Evolutionary conservation across 1,140 invertebrate species (phyloP), one percentile per base, ranked within the genome.

Genomic region (Drosophila neocordata): DNA sequence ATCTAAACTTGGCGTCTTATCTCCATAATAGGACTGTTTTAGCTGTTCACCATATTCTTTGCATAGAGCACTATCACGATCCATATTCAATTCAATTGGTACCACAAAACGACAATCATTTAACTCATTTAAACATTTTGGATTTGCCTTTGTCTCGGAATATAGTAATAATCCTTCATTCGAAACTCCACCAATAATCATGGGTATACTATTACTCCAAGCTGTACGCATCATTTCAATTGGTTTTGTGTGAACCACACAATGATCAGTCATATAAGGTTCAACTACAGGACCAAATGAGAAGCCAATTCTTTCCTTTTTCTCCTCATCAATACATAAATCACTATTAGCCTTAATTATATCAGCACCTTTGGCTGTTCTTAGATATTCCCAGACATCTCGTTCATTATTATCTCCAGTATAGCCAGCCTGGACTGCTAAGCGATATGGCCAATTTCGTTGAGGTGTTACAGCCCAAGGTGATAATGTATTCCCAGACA

Each of bases 311-410:
- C 88, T 78, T 51, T 90, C 81, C 48, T 80, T 77, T 56, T 88
- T 90, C 67, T 90, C 87, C 13, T 80, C 90, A 55, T 92, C 88
- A 13, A 80, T 89, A 64, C 79, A 87, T 1, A 91, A 58, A 6
- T 90, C 75, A 18, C 81, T 73, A 9, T 90, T 90, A 7, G 90
- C 90, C 20, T 89, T 91, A 58, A 93, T 93, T 11, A 92, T 94
- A 2, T 95, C 96, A 2, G 95, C 93, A 53, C 93, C 93, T 69
- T 95, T 94, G 11, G 96, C 96, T 2, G 89, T 92, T 61, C 75
- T 73, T 2, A 94, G 57, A 69, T 93, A 93, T 38, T 92, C 79
- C 58, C 93, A 79, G 1, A 93, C 69, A 34, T 90, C 79, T 18
- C 81, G 77, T 0, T 92, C 89, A 69, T 91, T 85, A 18, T 90